Evolutionary conservation across 2,888 invertebrate genomes (phyloP).

Genomic region (Abrostola tripartita): DNA sequence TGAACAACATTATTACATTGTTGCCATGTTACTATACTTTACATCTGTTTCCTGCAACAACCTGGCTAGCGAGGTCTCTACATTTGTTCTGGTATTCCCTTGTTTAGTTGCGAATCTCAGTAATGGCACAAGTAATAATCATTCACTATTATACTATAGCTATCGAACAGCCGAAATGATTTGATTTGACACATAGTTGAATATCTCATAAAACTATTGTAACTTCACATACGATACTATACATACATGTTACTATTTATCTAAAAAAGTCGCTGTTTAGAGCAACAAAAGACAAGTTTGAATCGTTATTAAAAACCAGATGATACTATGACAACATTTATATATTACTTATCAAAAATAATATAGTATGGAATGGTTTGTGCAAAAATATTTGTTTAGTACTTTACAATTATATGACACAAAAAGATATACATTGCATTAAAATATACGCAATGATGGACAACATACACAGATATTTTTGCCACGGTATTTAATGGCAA

Average conservation of each 20-base stretch:
- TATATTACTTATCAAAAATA: constrained; percentile 2
- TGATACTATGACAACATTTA: constrained; percentile 1
- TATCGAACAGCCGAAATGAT: too few relatives aligned
- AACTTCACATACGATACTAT: too few relatives aligned
- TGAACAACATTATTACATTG: too few relatives aligned
- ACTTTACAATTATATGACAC: constrained; percentile 1
- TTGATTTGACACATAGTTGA: too few relatives aligned
- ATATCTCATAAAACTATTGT: too few relatives aligned
- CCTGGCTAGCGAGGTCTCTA: neutral
- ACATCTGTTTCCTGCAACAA: neutral
- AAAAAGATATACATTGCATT: neutral
- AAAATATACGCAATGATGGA: neutral
- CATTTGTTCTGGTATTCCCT: constrained; percentile 1
- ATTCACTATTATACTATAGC: too few relatives aligned
- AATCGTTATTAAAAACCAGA: too few relatives aligned
- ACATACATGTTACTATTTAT: too few relatives aligned
- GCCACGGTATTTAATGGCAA: too few relatives aligned
- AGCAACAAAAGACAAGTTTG: neutral
- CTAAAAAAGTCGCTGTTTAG: neutral
- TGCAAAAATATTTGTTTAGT: constrained; percentile 38
- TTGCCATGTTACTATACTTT: neutral
- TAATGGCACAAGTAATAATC: constrained; percentile 8
- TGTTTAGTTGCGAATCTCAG: constrained; percentile 8
- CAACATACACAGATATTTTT: neutral
- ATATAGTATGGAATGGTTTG: constrained; percentile 24